These are phyloP conservation scores for Pachypanchax playfairii DNA, from an alignment of 2,113 vertebrate species.

Conservation along the genomic window DNA sequence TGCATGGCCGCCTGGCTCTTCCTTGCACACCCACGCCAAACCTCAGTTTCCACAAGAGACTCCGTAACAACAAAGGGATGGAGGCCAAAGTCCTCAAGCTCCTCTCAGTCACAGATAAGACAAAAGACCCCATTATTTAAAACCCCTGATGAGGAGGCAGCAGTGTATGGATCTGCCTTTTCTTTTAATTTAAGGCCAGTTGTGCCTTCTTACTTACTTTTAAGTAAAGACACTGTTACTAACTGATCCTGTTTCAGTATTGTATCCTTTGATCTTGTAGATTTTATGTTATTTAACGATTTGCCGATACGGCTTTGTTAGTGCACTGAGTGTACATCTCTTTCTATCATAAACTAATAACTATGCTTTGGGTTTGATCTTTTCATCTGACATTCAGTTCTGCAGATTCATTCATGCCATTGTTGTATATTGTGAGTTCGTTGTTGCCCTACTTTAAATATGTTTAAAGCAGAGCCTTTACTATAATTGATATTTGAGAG, in stretches of 20 bases:
- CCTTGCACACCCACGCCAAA: slow-evolving; percentile 51
- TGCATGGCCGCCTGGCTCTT: slow-evolving; percentile 41
- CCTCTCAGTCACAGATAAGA: slow-evolving; percentile 58
- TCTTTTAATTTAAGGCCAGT: slow-evolving; percentile 24
- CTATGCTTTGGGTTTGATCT: not conserved
- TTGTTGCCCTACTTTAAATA: not conserved
- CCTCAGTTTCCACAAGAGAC: slow-evolving; percentile 61
- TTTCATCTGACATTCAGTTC: not conserved
- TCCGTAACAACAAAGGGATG: slow-evolving; percentile 68
- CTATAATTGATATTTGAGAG: slow-evolving; percentile 18
- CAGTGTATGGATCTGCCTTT: slow-evolving; percentile 22
- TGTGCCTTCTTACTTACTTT: slow-evolving; percentile 10
- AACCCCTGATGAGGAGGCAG: slow-evolving; percentile 46
- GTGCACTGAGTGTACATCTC: not conserved
- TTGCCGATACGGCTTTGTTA: not conserved
- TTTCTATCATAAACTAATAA: no score
- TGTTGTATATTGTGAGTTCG: not conserved
- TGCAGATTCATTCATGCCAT: not conserved
- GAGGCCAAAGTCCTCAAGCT: slow-evolving; percentile 65
- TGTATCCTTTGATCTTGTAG: slow-evolving; percentile 5
- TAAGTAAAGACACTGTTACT: slow-evolving; percentile 5
- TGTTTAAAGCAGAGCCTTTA: slow-evolving; percentile 1
- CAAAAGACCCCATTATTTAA: slow-evolving; percentile 62
- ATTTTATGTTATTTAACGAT: slow-evolving; percentile 1
- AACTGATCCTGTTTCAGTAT: no score